phyloP scores from a whole-genome alignment of 2,113 vertebrate genomes.

The Gallinago undulata region DNA sequence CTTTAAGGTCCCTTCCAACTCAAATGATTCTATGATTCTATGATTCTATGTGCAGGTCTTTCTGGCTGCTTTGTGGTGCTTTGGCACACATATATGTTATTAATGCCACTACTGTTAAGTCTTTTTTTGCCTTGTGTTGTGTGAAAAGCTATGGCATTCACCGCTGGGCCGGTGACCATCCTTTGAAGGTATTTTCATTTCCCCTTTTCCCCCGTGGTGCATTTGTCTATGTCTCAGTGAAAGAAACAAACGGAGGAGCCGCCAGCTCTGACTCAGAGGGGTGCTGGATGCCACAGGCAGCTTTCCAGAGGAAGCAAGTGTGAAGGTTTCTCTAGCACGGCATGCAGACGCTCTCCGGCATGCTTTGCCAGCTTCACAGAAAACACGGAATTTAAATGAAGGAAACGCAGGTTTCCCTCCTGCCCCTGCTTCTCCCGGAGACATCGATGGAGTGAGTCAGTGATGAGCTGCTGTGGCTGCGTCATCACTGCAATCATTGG shows the following conservation, averaged over 20 bases:
- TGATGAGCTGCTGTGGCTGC: conserved; percentile 6
- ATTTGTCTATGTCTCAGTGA: neutral
- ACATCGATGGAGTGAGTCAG: conserved; percentile 16
- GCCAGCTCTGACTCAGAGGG: conserved; percentile 25
- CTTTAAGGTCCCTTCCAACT: too few species aligned
- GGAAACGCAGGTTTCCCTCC: neutral
- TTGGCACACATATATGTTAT: neutral
- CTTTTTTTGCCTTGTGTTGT: neutral
- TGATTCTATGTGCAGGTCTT: neutral
- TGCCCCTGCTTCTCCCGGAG: neutral
- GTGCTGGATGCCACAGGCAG: neutral
- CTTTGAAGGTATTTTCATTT: neutral
- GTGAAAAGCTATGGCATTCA: neutral
- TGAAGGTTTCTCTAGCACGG: neutral
- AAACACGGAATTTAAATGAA: neutral
- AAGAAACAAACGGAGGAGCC: neutral
- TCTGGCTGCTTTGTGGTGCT: neutral
- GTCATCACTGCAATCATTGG: neutral
- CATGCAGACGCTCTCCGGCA: neutral
- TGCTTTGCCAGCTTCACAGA: neutral
- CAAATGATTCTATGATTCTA: too few species aligned
- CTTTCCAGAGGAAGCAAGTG: neutral
- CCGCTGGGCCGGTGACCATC: neutral
- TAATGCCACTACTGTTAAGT: neutral
- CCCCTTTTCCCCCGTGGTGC: neutral